These are phyloP conservation scores for Bryconaethiops microstoma DNA, from an alignment of 2,797 vertebrate species.

Conservation along the genomic window DNA sequence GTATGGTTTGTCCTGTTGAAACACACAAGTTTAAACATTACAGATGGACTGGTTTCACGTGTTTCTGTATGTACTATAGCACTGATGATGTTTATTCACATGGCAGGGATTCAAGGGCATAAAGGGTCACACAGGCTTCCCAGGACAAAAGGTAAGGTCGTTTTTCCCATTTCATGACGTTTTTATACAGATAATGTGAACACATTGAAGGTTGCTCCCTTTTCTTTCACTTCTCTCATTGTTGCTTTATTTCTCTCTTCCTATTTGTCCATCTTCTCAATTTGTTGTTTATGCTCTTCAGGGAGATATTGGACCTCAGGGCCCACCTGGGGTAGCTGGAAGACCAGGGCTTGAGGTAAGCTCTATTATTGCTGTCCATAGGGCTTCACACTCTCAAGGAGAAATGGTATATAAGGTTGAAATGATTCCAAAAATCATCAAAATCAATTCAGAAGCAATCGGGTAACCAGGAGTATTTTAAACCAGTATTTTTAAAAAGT, in stretches of 20 bases:
- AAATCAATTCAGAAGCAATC: background rate
- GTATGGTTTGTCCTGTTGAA: background rate
- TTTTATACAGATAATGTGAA: conserved; percentile 12
- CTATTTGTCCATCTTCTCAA: background rate
- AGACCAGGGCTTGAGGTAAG: conserved; percentile 87
- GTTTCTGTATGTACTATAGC: background rate
- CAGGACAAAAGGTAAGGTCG: conserved; percentile 87
- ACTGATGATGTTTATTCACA: conserved; percentile 56
- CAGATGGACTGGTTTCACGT: background rate
- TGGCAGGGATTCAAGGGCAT: conserved; percentile 96
- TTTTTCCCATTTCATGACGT: background rate
- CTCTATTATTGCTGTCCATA: background rate
- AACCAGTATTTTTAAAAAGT: background rate
- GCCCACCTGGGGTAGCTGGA: conserved; percentile 83
- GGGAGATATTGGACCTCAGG: conserved; percentile 89
- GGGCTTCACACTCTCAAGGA: background rate
- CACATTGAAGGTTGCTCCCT: background rate
- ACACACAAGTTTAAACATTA: conserved; percentile 7
- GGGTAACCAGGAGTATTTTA: background rate
- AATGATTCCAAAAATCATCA: background rate
- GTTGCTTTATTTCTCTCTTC: background rate
- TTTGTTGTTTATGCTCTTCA: conserved; percentile 59
- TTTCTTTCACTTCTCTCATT: background rate
- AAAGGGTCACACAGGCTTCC: conserved; percentile 88
- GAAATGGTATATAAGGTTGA: background rate